Base-by-base conservation (phyloP, 2,888 invertebrate genomes). In the Lepidochitona cinerea region DNA sequence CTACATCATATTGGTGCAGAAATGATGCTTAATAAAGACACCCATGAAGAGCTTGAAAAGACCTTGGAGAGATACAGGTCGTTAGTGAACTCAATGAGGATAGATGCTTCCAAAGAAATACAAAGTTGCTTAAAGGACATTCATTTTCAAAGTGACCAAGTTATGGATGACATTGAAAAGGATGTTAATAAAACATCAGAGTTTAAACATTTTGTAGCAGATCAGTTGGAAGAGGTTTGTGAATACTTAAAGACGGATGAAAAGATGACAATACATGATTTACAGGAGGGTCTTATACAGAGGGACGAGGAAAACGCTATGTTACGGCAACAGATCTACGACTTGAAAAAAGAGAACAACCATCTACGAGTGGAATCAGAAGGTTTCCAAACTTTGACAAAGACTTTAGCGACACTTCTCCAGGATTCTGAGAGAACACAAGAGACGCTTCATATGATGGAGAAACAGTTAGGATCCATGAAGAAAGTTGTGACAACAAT, bases 211-310 rank as follows among this genome's bases (percentile, higher is more conserved):
- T 66, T 37, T 36, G 66, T 66, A 4, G n/a, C 66, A 3, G 66
- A 66, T 14, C 66, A 66, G 35, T 37, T 66, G 9, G 66, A 66
- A 35, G 66, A 66, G n/a, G 66, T 66, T 2, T 66, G 66, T 26
- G 66, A 66, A 18, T 66, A 66, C 9, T 37, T 66, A 35, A 35
- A 66, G 37, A 66, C 66, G 1, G 66, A 66, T 36, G 37, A 66
- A 23, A 35, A 66, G 37, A n/a, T 37, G 35, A 66, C 66, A 5
- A 66, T 66, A 18, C 66, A 66, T 26, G 66, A 66, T 18, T 36
- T 66, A 29, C 35, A 66, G 9, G n/a, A 66, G 37, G 66, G 37
- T 1, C n/a, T 66, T 1, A 26, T 66, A 18, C 66, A 66, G 66
- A 66, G 37, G n/a, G 66, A 66, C 29, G 66, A 66, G 9, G 37